Evolutionary conservation across 2,113 vertebrate species (phyloP).

Genomic region (Hystrix brachyura): DNA sequence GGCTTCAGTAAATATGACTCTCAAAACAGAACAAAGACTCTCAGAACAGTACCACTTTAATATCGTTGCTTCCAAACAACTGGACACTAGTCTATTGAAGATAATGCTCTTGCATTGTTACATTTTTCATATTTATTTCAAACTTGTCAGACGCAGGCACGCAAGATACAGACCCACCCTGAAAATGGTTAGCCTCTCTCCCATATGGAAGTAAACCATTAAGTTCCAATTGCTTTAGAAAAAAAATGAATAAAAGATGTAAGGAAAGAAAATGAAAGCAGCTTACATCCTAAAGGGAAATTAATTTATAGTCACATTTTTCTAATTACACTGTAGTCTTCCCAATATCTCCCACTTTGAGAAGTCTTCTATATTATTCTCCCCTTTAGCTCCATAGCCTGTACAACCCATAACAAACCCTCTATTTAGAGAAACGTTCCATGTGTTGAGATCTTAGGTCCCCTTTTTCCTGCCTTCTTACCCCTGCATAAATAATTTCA

Average conservation of each 20-base stretch:
- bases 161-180: background rate
- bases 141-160: background rate
- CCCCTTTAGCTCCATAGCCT: conserved; percentile 17
- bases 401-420: conserved; percentile 34
- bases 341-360: background rate
- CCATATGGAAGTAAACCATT: background rate
- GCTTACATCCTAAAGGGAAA: conserved; percentile 48
- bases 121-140: background rate
- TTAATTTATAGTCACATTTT: conserved; percentile 34
- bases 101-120: background rate
- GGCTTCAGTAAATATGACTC: conserved; percentile 9
- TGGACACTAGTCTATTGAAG: background rate
- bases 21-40: background rate
- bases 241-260: background rate
- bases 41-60: background rate
- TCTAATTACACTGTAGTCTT: background rate
- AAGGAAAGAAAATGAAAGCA: conserved; percentile 39
- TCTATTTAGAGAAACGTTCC: conserved; percentile 65
- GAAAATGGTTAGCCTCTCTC: background rate
- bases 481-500: conserved; percentile 65
- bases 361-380: conserved; percentile 40
- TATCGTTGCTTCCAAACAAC: background rate
- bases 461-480: background rate
- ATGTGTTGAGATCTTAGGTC: conserved; percentile 57
- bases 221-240: conserved; percentile 1